Evolutionary conservation across 1,140 invertebrate species (phyloP).

Genomic region (Aethina tumida): DNA sequence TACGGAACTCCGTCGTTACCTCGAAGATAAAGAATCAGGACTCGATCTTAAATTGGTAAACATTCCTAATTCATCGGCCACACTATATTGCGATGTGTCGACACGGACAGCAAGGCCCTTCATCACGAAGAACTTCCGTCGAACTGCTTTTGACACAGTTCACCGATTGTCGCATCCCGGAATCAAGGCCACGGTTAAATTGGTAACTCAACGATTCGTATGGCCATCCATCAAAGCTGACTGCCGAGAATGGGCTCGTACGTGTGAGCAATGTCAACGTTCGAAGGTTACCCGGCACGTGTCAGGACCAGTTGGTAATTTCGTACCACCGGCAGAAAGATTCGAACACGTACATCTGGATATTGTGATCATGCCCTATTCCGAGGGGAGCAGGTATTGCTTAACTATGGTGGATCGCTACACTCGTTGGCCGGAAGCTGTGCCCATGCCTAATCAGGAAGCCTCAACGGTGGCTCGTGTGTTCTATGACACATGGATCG

Average conservation of each 20-base stretch:
- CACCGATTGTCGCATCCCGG: slow-evolving; percentile 22
- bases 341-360: slow-evolving; percentile 31
- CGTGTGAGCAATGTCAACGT: slow-evolving; percentile 26
- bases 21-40: no score
- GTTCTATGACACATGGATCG: slow-evolving; percentile 29
- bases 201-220: slow-evolving; percentile 17
- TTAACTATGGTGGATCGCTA: slow-evolving; percentile 37
- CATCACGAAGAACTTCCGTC: no score
- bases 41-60: no score
- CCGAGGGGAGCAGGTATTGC: slow-evolving; percentile 29
- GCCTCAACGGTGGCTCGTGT: slow-evolving; percentile 30
- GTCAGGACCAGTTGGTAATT: slow-evolving; percentile 14
- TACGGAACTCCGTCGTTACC: no score
- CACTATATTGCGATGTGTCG: no score
- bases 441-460: slow-evolving; percentile 29
- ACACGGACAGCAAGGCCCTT: no score
- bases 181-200: slow-evolving; percentile 14
- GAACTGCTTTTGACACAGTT: background rate
- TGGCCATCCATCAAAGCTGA: slow-evolving; percentile 26
- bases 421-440: slow-evolving; percentile 36
- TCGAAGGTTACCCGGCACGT: slow-evolving; percentile 25
- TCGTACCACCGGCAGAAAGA: slow-evolving; percentile 15
- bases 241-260: slow-evolving; percentile 14
- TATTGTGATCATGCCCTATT: slow-evolving; percentile 30
- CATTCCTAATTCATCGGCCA: no score